These are phyloP conservation scores for Tenebrosternarchus preto DNA, from an alignment of 2,113 vertebrate genomes.

Conservation along the genomic window DNA sequence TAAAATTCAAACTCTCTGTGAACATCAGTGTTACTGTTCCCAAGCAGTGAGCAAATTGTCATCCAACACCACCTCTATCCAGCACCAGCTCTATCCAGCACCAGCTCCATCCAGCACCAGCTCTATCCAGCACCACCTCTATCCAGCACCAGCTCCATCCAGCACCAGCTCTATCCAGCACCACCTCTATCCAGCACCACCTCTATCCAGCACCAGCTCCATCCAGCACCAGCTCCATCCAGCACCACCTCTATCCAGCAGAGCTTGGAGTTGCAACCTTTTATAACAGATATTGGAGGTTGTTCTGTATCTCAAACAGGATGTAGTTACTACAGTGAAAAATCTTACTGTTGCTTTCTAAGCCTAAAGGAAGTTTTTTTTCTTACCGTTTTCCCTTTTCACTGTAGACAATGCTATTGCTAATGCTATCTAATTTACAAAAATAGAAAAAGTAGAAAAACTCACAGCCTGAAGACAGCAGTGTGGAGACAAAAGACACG, in stretches of 20 bases:
- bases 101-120: background rate
- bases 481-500: background rate
- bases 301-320: background rate
- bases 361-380: background rate
- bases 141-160: background rate
- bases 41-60: background rate
- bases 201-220: background rate
- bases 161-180: too few species aligned
- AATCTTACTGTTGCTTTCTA: background rate
- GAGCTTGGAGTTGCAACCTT: slow-evolving; percentile 12
- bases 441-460: too few species aligned
- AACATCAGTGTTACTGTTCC: background rate
- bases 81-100: background rate
- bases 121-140: background rate
- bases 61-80: background rate
- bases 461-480: background rate
- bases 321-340: slow-evolving; percentile 2
- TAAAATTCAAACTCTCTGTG: slow-evolving; percentile 16
- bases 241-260: background rate
- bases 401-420: too few species aligned
- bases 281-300: background rate
- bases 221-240: too few species aligned
- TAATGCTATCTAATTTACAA: too few species aligned
- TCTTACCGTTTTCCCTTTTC: too few species aligned
- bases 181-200: too few species aligned